phyloP scores from a whole-genome alignment of 2,113 vertebrate species.

The Passer montanus region DNA sequence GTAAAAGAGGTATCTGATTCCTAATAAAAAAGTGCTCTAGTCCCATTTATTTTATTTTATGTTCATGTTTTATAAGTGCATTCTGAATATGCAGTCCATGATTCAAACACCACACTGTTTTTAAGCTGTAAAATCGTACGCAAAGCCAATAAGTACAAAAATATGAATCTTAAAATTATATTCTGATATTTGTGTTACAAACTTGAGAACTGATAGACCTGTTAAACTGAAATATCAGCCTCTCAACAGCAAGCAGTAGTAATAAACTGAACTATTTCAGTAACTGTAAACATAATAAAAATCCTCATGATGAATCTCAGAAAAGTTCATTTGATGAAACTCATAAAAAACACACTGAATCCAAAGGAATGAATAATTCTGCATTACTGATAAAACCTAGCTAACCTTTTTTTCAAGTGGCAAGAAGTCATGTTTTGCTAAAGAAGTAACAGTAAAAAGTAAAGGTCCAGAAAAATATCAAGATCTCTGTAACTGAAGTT shows the following conservation, averaged over 20 bases:
- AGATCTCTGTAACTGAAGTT: background rate
- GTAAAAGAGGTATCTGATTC: background rate
- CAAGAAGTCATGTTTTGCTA: background rate
- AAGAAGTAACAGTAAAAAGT: background rate
- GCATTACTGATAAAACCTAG: background rate
- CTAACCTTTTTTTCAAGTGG: background rate
- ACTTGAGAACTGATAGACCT: conserved; percentile 18
- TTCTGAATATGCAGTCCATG: background rate
- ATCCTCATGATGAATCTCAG: background rate
- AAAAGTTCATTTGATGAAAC: conserved; percentile 32
- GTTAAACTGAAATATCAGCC: conserved; percentile 48
- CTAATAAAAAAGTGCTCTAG: background rate
- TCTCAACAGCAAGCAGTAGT: background rate
- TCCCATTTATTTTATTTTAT: background rate
- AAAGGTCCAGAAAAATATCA: background rate
- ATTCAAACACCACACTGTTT: background rate
- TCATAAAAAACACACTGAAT: background rate
- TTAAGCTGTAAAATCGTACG: background rate
- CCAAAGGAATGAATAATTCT: background rate
- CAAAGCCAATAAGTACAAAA: background rate
- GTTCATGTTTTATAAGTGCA: background rate
- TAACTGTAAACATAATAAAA: conserved; percentile 35
- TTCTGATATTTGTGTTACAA: background rate
- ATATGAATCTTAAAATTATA: background rate
- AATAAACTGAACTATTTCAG: conserved; percentile 9